Evolutionary conservation across 2,888 invertebrate species (phyloP).

Genomic region (Campaea margaritaria): DNA sequence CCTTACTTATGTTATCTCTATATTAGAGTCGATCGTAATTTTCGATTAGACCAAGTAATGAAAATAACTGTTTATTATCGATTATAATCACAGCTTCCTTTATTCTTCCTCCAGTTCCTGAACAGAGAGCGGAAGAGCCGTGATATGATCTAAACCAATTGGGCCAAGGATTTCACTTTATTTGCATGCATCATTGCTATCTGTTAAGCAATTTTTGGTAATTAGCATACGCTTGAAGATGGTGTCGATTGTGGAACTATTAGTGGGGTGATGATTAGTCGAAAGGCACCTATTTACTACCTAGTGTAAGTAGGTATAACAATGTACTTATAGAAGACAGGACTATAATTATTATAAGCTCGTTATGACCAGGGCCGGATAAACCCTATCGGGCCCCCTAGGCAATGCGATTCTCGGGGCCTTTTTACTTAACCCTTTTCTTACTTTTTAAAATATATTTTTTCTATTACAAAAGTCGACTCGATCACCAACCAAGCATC

Average conservation of each 20-base stretch:
- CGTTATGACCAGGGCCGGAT: too few species aligned
- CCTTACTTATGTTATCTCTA: background rate
- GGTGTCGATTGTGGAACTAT: conserved; percentile 11
- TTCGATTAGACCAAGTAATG: too few species aligned
- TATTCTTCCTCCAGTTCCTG: conserved; percentile 29
- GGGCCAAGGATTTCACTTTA: conserved; percentile 51
- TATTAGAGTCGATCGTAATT: too few species aligned
- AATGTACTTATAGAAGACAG: too few species aligned
- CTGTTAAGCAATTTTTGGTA: conserved; percentile 9
- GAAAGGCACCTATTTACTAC: too few species aligned
- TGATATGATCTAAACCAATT: conserved; percentile 49
- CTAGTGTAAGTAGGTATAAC: background rate
- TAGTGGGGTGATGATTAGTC: background rate
- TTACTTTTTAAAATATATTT: too few species aligned
- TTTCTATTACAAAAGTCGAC: too few species aligned
- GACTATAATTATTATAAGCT: too few species aligned
- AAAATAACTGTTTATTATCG: background rate
- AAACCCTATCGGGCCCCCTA: too few species aligned
- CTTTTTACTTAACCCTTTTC: too few species aligned
- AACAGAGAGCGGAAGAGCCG: conserved; percentile 45
- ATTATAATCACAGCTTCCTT: conserved; percentile 24
- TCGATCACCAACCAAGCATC: too few species aligned
- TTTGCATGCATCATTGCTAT: conserved; percentile 30
- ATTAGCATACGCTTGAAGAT: conserved; percentile 22
- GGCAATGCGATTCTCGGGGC: too few species aligned